Base-by-base conservation (phyloP, 2,888 invertebrate genomes). In the Lymantria monacha region DNA sequence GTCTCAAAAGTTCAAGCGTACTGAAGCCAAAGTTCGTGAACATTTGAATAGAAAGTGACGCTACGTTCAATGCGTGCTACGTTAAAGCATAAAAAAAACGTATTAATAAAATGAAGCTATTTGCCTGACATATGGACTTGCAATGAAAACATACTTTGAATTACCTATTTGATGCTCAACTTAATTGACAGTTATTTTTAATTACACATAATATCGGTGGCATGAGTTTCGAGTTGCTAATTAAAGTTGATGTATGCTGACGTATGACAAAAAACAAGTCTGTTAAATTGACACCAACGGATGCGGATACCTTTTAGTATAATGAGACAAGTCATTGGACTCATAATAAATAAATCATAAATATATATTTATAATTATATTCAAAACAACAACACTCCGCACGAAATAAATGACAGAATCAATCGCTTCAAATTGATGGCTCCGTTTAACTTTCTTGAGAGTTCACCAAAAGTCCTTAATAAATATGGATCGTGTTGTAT, bases 401-500 rank as follows among this genome's bases (percentile, higher is more conserved):
- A 22, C 22, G 5, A 33, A 10, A 33, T 10, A 33, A 33, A 10
- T 33, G 12, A 38, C 38, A 9, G 8, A 7, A 38, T 12, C 12
- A 38, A n/a, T 10, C 7, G 38, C n/a, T n/a, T 38, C 38, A 38
- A 38, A 33, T n/a, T 38, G 7, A 38, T 12, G 38, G 11, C 38
- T 11, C n/a, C 38, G 36, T 42, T 13, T 22, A 12, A 53, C 60
- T 63, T 66, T 63, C 52, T 60, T 54, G 9, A 42, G 44, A 57
- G 53, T 47, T 38, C 31, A 42, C 30, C 31, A 49, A 36, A 55
- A 46, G 45, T 53, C 49, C 42, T 5, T 31, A 31, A 63, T 60
- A 53, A 55, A 63, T 59, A 63, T 66, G 57, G 49, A 57, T 49
- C 47, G 37, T 47, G 12, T 50, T 30, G 42, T 55, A 13, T 46